Percentiles rank a stretch among this genome's conserved stretches.
These are phyloP conservation scores for Zosterops hypoxanthus DNA, from an alignment of 2,113 vertebrate genomes.

Conservation along the genomic window DNA sequence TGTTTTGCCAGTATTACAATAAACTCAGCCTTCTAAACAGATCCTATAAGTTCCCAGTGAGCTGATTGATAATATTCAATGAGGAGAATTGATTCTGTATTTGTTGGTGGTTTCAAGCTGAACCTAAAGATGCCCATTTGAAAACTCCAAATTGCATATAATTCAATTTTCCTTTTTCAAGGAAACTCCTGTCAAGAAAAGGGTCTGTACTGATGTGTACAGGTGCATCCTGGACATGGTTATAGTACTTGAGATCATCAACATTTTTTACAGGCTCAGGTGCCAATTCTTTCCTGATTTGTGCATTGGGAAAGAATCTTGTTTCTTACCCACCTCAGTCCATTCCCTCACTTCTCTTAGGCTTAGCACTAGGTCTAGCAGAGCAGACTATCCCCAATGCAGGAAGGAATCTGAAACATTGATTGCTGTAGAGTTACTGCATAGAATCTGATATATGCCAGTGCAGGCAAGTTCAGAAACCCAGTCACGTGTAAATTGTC, in stretches of 20 bases:
- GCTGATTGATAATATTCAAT: background rate
- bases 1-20: background rate
- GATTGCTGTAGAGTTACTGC: background rate
- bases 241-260: background rate
- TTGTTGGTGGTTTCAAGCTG: background rate
- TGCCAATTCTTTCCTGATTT: background rate
- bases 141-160: background rate
- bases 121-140: background rate
- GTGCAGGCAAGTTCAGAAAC: background rate
- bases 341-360: background rate
- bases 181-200: background rate
- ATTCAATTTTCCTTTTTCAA: background rate
- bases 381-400: background rate
- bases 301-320: background rate
- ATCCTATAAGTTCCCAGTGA: background rate
- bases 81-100: background rate
- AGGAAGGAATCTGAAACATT: background rate
- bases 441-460: background rate
- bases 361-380: background rate
- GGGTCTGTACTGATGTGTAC: background rate
- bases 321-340: background rate
- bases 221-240: background rate
- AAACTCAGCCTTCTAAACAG: background rate
- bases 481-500: background rate
- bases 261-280: background rate